phyloP scores from a whole-genome alignment of 1,140 invertebrate species.

The Lepidurus arcticus region DNA sequence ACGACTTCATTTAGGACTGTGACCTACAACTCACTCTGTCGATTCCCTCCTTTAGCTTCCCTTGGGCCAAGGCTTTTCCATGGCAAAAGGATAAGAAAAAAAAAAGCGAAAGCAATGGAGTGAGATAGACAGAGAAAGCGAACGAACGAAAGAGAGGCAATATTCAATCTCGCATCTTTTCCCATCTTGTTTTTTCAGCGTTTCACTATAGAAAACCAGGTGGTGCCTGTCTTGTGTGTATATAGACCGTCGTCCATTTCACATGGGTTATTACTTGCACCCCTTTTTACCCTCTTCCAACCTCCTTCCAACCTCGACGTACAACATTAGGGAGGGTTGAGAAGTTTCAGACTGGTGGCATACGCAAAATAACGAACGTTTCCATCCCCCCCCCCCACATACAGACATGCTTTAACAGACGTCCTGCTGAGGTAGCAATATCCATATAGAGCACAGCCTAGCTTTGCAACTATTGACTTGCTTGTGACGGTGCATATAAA shows the following conservation, averaged over 20 bases:
- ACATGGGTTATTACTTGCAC: not conserved
- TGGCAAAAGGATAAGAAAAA: too few relatives aligned
- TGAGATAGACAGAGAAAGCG: too few relatives aligned
- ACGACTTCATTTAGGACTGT: constrained; percentile 15
- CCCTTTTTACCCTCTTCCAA: not conserved
- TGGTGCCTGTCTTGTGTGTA: not conserved
- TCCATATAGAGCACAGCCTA: not conserved
- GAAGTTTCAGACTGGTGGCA: constrained; percentile 13
- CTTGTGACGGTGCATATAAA: not conserved
- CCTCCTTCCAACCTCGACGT: not conserved
- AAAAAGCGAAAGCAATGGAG: too few relatives aligned
- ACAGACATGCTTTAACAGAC: not conserved
- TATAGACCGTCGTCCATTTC: not conserved
- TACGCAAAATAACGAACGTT: not conserved
- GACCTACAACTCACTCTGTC: constrained; percentile 7
- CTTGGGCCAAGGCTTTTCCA: not conserved
- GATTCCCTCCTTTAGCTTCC: not conserved
- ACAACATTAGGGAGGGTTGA: not conserved
- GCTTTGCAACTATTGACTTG: not conserved
- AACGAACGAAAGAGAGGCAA: not conserved
- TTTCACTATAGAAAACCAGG: not conserved
- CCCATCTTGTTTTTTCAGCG: not conserved
- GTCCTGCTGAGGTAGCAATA: not conserved
- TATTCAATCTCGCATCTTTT: not conserved
- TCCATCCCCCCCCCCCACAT: too few relatives aligned